phyloP scores from a whole-genome alignment of 2,888 invertebrate species.

The Steinernema carpocapsae region DNA sequence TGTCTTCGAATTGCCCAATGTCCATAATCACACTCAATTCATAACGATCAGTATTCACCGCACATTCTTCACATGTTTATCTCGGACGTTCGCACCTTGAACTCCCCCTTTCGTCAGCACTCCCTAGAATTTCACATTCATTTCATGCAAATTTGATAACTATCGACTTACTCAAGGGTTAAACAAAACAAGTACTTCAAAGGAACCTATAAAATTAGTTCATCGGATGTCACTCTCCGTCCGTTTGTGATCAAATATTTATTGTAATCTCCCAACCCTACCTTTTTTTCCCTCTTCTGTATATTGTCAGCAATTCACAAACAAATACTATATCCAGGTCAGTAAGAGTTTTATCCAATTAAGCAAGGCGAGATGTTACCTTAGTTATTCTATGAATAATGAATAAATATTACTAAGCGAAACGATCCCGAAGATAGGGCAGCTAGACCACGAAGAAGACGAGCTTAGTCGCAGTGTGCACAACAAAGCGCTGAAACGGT shows the following conservation, averaged over 20 bases:
- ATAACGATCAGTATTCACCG: conserved; percentile 1
- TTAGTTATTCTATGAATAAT: conserved; percentile 29
- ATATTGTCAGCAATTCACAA: background rate
- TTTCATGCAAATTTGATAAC: background rate
- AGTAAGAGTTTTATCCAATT: background rate
- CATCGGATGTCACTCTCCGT: no score
- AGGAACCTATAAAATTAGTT: background rate
- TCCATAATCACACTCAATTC: background rate
- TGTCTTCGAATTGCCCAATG: conserved; percentile 5
- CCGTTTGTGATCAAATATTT: background rate
- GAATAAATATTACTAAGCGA: background rate
- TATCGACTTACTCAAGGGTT: conserved; percentile 25
- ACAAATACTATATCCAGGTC: background rate
- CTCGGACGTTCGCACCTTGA: background rate
- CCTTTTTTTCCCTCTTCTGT: background rate
- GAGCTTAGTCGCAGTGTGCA: conserved; percentile 16
- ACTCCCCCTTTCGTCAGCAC: conserved; percentile 10
- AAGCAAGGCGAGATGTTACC: background rate
- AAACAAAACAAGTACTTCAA: background rate
- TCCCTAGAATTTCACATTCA: background rate
- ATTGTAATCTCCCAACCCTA: background rate
- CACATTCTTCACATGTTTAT: background rate
- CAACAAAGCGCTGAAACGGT: background rate
- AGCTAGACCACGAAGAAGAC: background rate
- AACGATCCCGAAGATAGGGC: no score